phyloP scores from a whole-genome alignment of 1,140 invertebrate species.

The Platyura marginata region DNA sequence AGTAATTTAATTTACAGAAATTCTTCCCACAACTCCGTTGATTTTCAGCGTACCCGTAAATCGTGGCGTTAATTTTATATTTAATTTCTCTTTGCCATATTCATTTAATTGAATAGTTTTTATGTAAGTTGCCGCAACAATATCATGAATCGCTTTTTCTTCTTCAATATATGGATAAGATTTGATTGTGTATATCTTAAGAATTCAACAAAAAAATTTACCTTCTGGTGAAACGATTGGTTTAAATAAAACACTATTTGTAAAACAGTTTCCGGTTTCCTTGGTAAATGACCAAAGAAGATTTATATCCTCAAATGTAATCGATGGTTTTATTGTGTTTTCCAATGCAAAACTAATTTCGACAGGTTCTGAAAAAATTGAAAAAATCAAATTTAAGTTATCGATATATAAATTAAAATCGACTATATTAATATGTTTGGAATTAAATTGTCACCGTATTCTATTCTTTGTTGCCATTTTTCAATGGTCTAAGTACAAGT shows the following conservation, averaged over 20 bases:
- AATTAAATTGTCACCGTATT: no score
- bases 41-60: constrained; percentile 24
- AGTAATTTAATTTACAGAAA: constrained; percentile 15
- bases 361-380: constrained; percentile 50
- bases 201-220: constrained; percentile 7
- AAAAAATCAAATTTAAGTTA: no score
- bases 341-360: constrained; percentile 53
- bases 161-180: constrained; percentile 19
- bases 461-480: background rate
- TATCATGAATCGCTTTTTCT: constrained; percentile 15
- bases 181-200: constrained; percentile 1
- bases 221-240: constrained; percentile 16
- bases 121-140: constrained; percentile 24
- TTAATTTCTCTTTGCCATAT: constrained; percentile 19
- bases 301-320: constrained; percentile 51
- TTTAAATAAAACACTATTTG: constrained; percentile 17
- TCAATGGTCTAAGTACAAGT: background rate
- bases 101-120: constrained; percentile 23
- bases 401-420: no score
- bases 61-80: constrained; percentile 27
- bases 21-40: constrained; percentile 23
- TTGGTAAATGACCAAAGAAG: constrained; percentile 59
- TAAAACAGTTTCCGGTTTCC: constrained; percentile 21
- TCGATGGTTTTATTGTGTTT: constrained; percentile 62
- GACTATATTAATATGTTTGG: no score